These are phyloP conservation scores for Cathartes aura DNA, from an alignment of 2,113 vertebrate genomes.

Conservation along the genomic window DNA sequence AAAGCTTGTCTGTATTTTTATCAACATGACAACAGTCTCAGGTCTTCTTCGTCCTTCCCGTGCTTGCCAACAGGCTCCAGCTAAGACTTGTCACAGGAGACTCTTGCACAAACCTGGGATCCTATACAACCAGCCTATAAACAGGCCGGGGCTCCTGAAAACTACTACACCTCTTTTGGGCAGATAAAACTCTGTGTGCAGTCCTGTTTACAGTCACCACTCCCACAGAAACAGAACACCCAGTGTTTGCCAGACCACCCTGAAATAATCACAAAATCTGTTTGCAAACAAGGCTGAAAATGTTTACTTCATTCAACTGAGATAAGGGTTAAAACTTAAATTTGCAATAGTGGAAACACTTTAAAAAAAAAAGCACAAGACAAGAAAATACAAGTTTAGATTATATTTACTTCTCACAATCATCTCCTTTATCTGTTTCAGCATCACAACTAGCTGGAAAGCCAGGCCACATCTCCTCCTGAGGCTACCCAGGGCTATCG, in stretches of 20 bases:
- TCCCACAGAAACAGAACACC: neutral
- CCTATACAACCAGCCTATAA: neutral
- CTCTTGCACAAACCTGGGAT: neutral
- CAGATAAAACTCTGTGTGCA: neutral
- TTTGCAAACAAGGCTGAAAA: neutral
- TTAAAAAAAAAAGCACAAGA: neutral
- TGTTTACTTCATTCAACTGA: accelerated
- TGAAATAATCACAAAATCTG: neutral
- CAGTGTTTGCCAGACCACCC: neutral
- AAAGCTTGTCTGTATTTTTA: neutral
- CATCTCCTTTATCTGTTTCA: neutral
- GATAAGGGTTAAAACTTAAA: neutral
- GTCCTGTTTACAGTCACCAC: neutral
- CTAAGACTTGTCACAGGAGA: neutral
- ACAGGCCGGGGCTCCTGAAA: neutral
- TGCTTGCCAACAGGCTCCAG: neutral
- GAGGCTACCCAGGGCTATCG: accelerated
- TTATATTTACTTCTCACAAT: neutral
- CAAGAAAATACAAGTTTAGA: neutral
- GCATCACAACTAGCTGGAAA: neutral
- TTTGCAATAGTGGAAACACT: neutral
- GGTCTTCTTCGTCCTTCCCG: neutral
- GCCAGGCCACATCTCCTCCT: neutral
- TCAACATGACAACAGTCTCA: neutral
- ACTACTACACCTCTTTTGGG: neutral